Evolutionary conservation across 2,888 invertebrate genomes (phyloP), one percentile per base, ranked within the genome.

Genomic region (Cryptus viduatorius): DNA sequence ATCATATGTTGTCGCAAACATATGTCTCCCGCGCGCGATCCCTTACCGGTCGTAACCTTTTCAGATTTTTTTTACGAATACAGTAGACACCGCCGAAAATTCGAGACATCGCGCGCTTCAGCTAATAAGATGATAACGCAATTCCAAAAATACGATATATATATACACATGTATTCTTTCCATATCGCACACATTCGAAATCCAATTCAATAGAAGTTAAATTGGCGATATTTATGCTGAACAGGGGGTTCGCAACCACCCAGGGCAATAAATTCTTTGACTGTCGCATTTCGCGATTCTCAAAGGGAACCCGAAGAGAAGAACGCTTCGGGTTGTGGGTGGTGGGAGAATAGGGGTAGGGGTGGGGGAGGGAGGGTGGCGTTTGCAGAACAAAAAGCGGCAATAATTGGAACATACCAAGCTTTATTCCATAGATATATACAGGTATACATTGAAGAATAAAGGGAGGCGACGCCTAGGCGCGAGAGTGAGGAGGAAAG

Each of bases 1-100:
- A 89, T 91, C 90, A 65, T 76, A 65, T 65, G 65, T 53, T 87
- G 87, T 89, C 87, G 83, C 87, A 89, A 89, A 90, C 91, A 90
- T 90, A 89, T 90, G 90, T 89, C 89, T 83, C 86, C 79, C 77
- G 65, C 53, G 24, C 77, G 59, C 50, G 19, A 64, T 67, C 59
- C 56, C 64, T 68, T 56, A 42, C 44, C 68, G 0, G 16, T 42
- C 65, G 44, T 61, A 19, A 64, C 31, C 37, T 19, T 31, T 75
- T 50, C 37, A 48, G 37, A 8, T 37, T 37, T 19, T 37, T 19
- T 29, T 61, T 42, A 24, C 56, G 59, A 53, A 56, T 59, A 69
- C 76, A 67, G 61, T 82, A 24, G 1, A 19, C 82, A 80, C 68
- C 80, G 72, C 44, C 31, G 50, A 59, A 31, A 79, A 79, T 83